These are phyloP conservation scores for Linnaemya vulpina DNA, from an alignment of 2,888 invertebrate genomes.

Conservation along the genomic window DNA sequence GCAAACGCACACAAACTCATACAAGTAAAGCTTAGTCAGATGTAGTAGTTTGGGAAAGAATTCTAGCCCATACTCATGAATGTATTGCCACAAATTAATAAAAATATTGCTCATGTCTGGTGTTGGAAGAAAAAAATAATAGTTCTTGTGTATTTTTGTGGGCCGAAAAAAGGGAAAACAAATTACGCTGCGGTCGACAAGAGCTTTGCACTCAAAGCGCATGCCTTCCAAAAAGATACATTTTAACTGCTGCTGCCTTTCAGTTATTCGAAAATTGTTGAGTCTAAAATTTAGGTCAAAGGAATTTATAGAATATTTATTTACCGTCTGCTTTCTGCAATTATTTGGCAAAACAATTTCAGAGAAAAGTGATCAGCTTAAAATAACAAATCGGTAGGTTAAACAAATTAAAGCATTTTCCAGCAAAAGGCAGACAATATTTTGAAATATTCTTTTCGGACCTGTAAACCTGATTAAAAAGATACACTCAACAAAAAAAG, in stretches of 20 bases:
- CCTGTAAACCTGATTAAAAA: too few species aligned
- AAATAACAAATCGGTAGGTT: background rate
- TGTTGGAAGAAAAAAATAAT: background rate
- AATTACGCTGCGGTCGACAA: conserved; percentile 31
- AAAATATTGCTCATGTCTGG: conserved; percentile 17
- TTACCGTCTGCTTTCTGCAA: background rate
- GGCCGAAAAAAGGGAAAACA: conserved; percentile 23
- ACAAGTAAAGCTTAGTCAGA: background rate
- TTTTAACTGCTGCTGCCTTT: conserved; percentile 4
- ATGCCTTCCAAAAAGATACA: conserved; percentile 25
- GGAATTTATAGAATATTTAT: conserved; percentile 18
- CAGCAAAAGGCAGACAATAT: background rate
- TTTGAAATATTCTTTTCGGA: background rate
- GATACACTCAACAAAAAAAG: too few species aligned
- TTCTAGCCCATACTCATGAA: conserved; percentile 15
- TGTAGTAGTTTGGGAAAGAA: background rate
- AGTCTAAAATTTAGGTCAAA: conserved; percentile 50
- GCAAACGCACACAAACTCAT: background rate
- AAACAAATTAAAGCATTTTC: background rate
- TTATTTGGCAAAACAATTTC: background rate
- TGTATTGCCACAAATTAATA: conserved; percentile 1
- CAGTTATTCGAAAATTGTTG: conserved; percentile 37
- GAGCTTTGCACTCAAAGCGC: conserved; percentile 25
- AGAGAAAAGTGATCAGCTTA: background rate
- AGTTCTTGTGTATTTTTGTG: conserved; percentile 12